phyloP scores from a whole-genome alignment of 2,113 vertebrate genomes.

The Amphilophus citrinellus region DNA sequence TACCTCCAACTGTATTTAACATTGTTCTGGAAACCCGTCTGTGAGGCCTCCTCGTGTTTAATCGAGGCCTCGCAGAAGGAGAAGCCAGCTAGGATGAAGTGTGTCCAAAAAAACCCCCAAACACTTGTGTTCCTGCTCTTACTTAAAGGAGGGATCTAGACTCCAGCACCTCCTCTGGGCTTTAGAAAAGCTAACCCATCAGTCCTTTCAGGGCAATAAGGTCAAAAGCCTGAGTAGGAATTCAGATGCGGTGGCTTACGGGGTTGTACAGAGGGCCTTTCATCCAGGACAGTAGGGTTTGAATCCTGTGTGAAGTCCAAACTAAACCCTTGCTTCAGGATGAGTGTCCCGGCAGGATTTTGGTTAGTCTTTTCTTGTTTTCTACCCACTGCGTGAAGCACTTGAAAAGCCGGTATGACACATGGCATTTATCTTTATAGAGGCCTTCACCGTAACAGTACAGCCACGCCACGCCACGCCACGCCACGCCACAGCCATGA shows the following conservation, averaged over 20 bases:
- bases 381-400: background rate
- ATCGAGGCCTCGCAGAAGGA: background rate
- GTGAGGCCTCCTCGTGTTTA: background rate
- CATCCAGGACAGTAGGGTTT: background rate
- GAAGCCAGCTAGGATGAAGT: background rate
- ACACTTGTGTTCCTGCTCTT: background rate
- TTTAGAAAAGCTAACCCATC: too few relatives aligned
- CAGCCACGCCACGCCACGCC: slow-evolving; percentile 2
- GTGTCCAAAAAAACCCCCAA: background rate
- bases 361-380: background rate
- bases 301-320: background rate
- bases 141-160: background rate
- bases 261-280: background rate
- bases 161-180: background rate
- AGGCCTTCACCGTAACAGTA: slow-evolving; percentile 16
- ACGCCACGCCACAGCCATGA: background rate
- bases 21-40: slow-evolving; percentile 1
- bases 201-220: too few relatives aligned
- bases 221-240: background rate
- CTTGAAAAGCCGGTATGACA: background rate
- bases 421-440: background rate
- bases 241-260: background rate
- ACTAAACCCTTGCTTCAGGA: background rate
- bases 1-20: slow-evolving; percentile 31
- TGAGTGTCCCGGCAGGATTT: background rate